Conservation (phyloP, 2,113 vertebrate genomes). For the Austrofundulus limnaeus region DNA sequence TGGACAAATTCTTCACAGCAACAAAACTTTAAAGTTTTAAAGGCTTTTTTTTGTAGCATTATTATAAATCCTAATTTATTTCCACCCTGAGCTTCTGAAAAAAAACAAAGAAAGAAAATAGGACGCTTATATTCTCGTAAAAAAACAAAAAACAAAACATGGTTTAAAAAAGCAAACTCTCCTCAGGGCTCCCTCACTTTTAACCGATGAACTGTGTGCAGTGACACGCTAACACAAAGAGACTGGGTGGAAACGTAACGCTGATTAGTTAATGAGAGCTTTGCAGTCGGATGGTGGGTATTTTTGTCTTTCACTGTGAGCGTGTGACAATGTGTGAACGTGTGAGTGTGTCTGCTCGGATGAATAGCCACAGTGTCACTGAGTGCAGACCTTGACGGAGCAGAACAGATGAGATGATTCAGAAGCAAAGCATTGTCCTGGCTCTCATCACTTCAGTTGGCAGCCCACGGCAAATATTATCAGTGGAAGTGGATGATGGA, state of each 20-base stretch:
- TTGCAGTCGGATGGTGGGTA: constrained; percentile 17
- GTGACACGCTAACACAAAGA: constrained; percentile 14
- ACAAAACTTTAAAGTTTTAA: too few relatives aligned
- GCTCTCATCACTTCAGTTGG: constrained; percentile 60
- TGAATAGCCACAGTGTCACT: constrained; percentile 63
- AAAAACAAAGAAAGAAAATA: neutral
- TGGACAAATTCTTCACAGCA: neutral
- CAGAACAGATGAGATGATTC: constrained; percentile 75
- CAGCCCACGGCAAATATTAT: constrained; percentile 65
- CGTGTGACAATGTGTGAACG: constrained; percentile 25
- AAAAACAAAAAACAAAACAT: neutral
- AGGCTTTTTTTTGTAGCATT: too few relatives aligned
- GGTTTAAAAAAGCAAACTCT: neutral
- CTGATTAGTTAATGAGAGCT: constrained; percentile 36
- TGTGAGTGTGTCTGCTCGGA: constrained; percentile 50
- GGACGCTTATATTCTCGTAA: too few relatives aligned
- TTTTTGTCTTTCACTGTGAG: constrained; percentile 33
- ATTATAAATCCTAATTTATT: too few relatives aligned
- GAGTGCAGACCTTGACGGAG: constrained; percentile 70
- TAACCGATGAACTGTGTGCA: neutral
- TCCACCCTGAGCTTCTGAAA: neutral
- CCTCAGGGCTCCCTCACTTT: constrained; percentile 2
- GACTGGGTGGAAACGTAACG: constrained; percentile 6
- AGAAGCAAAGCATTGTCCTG: constrained; percentile 66
- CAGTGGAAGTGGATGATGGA: constrained; percentile 59